Percentiles rank a stretch among this genome's conserved stretches.
Evolutionary conservation across 2,888 invertebrate species (phyloP).

Genomic region (Spicauda simplicius): DNA sequence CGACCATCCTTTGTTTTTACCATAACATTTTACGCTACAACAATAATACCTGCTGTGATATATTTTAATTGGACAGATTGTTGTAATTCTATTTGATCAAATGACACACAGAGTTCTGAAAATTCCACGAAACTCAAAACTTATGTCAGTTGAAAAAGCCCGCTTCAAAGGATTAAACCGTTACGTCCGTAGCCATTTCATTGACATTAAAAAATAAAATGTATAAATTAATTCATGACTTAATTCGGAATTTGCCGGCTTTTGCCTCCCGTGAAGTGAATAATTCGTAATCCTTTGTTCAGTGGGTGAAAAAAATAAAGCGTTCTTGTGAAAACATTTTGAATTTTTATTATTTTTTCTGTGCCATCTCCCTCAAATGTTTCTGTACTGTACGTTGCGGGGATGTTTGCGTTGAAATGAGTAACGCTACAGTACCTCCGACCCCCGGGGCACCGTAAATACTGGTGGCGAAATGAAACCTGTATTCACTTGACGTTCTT

Average conservation of each 20-base stretch:
- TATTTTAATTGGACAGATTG: too few relatives aligned
- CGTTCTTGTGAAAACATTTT: slow-evolving; percentile 31
- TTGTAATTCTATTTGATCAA: too few relatives aligned
- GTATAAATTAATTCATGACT: slow-evolving; percentile 19
- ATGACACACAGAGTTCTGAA: too few relatives aligned
- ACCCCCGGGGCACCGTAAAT: slow-evolving; percentile 31
- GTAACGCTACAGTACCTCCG: slow-evolving; percentile 26
- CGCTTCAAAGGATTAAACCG: not conserved
- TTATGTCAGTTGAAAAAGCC: not conserved
- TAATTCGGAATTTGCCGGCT: slow-evolving; percentile 18
- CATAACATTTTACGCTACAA: too few relatives aligned
- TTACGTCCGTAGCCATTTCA: not conserved
- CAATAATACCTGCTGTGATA: too few relatives aligned
- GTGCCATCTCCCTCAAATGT: slow-evolving; percentile 20
- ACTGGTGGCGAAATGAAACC: slow-evolving; percentile 32
- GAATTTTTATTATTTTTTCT: slow-evolving; percentile 33
- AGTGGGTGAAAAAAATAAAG: slow-evolving; percentile 30
- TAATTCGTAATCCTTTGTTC: slow-evolving; percentile 32
- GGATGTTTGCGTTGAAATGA: slow-evolving; percentile 29
- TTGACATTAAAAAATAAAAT: slow-evolving; percentile 16
- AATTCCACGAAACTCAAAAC: not conserved
- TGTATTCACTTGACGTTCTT: slow-evolving; percentile 34
- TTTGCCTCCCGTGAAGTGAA: slow-evolving; percentile 18
- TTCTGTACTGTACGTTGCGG: slow-evolving; percentile 16
- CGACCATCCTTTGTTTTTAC: too few relatives aligned